A percentile compares a stretch with the other conserved stretches of the same genome.
Conservation (phyloP, 2,797 vertebrate genomes). For the Potorous gilbertii region DNA sequence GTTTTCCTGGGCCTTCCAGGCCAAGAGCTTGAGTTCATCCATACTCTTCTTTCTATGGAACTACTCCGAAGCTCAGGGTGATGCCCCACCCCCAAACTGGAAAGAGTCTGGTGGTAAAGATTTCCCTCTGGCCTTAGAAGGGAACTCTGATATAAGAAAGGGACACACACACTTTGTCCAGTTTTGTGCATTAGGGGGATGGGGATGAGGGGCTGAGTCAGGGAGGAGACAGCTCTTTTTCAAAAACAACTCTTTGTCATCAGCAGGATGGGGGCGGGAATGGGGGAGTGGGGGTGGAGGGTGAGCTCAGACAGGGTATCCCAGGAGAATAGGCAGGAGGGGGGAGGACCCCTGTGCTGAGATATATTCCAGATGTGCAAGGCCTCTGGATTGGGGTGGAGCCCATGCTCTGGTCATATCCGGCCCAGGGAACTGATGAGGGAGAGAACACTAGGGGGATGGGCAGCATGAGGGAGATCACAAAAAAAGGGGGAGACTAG, state of each 20-base stretch:
- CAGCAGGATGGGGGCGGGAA: constrained; percentile 32
- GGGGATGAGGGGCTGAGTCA: constrained; percentile 15
- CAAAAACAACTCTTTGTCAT: constrained; percentile 61
- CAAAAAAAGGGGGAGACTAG: constrained; percentile 15
- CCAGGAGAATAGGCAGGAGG: constrained; percentile 30
- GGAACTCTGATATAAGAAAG: neutral
- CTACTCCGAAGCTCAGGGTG: neutral
- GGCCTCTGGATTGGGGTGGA: constrained; percentile 67
- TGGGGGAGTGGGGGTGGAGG: neutral
- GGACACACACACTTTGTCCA: neutral
- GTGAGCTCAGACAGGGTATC: constrained; percentile 59
- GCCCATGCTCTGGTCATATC: constrained; percentile 61
- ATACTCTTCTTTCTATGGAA: neutral
- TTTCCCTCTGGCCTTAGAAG: neutral
- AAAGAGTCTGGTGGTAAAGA: neutral
- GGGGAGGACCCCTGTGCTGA: constrained; percentile 52
- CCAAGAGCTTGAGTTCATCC: neutral
- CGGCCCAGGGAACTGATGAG: constrained; percentile 46
- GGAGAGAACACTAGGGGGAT: constrained; percentile 23
- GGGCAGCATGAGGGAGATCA: neutral
- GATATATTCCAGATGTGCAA: constrained; percentile 78
- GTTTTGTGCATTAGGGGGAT: neutral
- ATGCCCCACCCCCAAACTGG: neutral
- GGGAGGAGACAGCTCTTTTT: neutral
- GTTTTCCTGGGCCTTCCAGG: neutral